Evolutionary conservation across 2,797 vertebrate genomes (phyloP).

Genomic region (Gambusia yucatana): DNA sequence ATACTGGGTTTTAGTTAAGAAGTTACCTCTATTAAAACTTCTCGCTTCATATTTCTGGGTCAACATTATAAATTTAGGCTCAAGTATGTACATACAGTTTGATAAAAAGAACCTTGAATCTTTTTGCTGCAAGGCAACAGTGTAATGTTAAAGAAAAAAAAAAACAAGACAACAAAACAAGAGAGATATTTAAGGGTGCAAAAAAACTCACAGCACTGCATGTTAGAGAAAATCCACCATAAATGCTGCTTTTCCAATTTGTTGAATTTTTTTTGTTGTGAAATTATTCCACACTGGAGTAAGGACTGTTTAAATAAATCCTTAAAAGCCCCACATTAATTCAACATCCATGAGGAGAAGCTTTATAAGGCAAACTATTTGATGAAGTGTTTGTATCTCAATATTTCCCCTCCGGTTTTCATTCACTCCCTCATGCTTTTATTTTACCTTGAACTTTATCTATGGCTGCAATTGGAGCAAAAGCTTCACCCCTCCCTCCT

Average conservation of each 20-base stretch:
- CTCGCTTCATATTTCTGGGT: background rate
- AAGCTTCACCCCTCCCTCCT: constrained; percentile 20
- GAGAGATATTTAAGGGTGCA: background rate
- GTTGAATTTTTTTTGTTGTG: background rate
- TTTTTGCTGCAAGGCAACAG: background rate
- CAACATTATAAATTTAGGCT: background rate
- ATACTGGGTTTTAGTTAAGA: background rate
- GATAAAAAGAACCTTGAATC: background rate
- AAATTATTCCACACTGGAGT: background rate
- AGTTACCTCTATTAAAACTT: background rate
- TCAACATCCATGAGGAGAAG: background rate
- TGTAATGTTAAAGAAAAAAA: background rate
- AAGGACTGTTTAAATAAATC: background rate
- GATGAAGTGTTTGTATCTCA: constrained; percentile 13
- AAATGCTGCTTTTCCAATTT: background rate
- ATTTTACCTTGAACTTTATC: constrained; percentile 37
- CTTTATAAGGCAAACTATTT: constrained; percentile 2
- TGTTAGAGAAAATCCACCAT: background rate
- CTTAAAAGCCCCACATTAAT: background rate
- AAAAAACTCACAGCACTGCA: background rate
- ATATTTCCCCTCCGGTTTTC: constrained; percentile 25
- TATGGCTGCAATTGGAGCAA: constrained; percentile 15
- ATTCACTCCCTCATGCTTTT: constrained; percentile 9
- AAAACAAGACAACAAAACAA: background rate
- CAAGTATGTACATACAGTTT: background rate